A percentile compares a stretch with the other conserved stretches of the same genome.
phyloP scores from a whole-genome alignment of 2,888 invertebrate genomes.

The Cantharis lateralis region DNA sequence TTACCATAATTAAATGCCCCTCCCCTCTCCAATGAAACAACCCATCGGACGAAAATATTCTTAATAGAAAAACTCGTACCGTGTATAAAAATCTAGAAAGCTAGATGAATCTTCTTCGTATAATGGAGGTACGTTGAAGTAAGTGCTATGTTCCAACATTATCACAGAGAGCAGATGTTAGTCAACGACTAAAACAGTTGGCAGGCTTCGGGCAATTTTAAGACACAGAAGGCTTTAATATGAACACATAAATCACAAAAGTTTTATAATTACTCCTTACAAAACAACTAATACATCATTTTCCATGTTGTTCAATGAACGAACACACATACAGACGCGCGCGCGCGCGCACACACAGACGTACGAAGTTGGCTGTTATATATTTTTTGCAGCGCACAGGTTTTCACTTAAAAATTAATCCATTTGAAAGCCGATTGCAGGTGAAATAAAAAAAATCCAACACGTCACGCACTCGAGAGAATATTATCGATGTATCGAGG shows the following conservation, averaged over 20 bases:
- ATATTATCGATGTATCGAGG: background rate
- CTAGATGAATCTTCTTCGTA: slow-evolving; percentile 50
- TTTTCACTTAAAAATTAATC: background rate
- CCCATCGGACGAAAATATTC: too few relatives aligned
- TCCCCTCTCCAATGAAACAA: too few relatives aligned
- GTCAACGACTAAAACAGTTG: slow-evolving; percentile 35
- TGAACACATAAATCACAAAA: slow-evolving; percentile 23
- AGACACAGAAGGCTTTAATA: slow-evolving; percentile 23
- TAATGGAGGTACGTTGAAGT: slow-evolving; percentile 51
- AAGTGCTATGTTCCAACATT: slow-evolving; percentile 52
- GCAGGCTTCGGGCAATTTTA: slow-evolving; percentile 27
- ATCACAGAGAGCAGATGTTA: slow-evolving; percentile 35
- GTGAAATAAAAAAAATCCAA: background rate
- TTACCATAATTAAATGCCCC: too few relatives aligned
- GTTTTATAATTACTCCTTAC: slow-evolving; percentile 11
- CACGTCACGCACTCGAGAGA: background rate
- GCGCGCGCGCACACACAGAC: background rate
- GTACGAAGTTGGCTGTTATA: background rate
- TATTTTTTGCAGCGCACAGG: background rate
- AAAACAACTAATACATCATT: slow-evolving; percentile 5
- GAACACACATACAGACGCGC: background rate
- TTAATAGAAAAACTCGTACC: slow-evolving; percentile 43
- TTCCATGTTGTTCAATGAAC: background rate
- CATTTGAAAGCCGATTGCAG: background rate
- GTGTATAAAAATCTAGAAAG: slow-evolving; percentile 55